phyloP scores from a whole-genome alignment of 2,113 vertebrate species.

The Anhinga rufa region DNA sequence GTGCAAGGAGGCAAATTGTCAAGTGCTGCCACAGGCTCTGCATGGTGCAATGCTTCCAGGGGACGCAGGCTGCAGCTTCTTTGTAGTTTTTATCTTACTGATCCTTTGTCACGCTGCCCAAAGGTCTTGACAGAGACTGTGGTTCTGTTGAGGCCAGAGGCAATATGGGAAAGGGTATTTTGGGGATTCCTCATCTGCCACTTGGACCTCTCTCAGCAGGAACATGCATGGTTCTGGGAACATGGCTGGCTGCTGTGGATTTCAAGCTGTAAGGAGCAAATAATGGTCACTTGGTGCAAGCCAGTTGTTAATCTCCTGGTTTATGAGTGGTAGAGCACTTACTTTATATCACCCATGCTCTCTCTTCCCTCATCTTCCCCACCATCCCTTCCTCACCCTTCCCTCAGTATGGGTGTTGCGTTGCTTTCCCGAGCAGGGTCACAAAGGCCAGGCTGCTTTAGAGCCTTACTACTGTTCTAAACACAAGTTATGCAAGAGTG shows the following conservation, averaged over 20 bases:
- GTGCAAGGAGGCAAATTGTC: neutral
- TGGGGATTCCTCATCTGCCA: neutral
- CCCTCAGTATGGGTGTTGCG: neutral
- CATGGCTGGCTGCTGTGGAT: neutral
- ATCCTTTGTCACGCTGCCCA: neutral
- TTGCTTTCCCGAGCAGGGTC: neutral
- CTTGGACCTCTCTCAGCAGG: neutral
- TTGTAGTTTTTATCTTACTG: neutral
- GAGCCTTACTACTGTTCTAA: conserved; percentile 7
- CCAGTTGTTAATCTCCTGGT: neutral
- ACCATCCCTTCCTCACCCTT: neutral
- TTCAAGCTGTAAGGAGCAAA: neutral
- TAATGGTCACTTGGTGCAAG: neutral
- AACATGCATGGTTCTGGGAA: neutral
- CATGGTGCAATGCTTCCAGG: neutral
- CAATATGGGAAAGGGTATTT: neutral
- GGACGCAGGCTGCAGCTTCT: neutral
- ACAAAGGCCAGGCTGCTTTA: neutral
- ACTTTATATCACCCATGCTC: neutral
- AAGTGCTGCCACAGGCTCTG: neutral
- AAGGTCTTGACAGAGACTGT: neutral
- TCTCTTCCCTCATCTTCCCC: neutral
- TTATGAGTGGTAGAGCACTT: neutral
- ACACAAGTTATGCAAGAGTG: neutral
- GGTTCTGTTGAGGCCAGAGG: neutral